Percentiles rank a stretch among this genome's conserved stretches.
Evolutionary conservation across 2,797 vertebrate genomes (phyloP).

Genomic region (Allobates femoralis): DNA sequence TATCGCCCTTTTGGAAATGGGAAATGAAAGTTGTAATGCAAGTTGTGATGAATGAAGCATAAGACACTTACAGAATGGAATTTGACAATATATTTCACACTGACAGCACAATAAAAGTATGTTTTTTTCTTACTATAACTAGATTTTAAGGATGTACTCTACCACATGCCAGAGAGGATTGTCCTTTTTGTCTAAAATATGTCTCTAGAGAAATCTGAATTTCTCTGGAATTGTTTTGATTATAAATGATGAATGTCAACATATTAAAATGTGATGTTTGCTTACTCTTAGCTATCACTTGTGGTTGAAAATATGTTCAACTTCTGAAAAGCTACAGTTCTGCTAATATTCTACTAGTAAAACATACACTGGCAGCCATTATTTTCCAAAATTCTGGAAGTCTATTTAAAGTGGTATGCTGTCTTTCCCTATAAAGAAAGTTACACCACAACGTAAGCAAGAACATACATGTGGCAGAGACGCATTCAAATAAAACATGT

Average conservation of each 20-base stretch:
- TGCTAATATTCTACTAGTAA: not conserved
- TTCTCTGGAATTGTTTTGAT: conserved; percentile 32
- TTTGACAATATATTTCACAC: conserved; percentile 52
- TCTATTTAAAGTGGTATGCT: not conserved
- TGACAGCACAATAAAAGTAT: conserved; percentile 54
- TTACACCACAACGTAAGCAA: not conserved
- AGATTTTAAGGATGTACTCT: conserved; percentile 46
- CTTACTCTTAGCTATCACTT: conserved; percentile 9
- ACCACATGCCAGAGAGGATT: conserved; percentile 35
- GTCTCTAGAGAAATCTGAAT: conserved; percentile 37
- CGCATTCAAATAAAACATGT: not conserved
- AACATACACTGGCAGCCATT: not conserved
- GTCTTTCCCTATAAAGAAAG: not conserved
- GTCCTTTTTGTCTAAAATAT: conserved; percentile 45
- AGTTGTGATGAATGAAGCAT: conserved; percentile 57
- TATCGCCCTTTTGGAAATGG: conserved; percentile 58
- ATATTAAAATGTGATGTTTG: conserved; percentile 34
- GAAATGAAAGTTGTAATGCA: conserved; percentile 56
- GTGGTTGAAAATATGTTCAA: not conserved
- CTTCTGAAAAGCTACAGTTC: not conserved
- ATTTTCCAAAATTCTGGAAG: not conserved
- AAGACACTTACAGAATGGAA: conserved; percentile 52
- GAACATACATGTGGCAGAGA: not conserved
- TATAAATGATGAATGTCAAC: conserved; percentile 35
- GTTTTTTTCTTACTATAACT: conserved; percentile 43